Evolutionary conservation across 2,797 vertebrate species (phyloP).

Genomic region (Glyptemys insculpta): DNA sequence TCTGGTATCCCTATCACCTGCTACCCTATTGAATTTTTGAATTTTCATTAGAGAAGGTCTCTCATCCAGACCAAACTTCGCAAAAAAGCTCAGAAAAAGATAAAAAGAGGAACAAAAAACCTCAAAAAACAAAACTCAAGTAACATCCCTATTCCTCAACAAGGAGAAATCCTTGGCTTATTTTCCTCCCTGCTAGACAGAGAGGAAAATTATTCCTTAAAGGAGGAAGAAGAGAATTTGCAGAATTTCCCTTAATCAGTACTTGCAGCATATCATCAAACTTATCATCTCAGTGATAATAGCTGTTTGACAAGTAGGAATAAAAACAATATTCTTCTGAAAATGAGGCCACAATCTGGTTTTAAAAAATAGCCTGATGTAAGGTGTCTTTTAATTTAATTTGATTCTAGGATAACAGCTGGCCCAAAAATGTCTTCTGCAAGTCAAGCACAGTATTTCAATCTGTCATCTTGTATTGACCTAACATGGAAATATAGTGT

Average conservation of each 20-base stretch:
- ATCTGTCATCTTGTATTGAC: conserved; percentile 77
- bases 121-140: not conserved
- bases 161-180: conserved; percentile 37
- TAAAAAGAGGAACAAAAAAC: not conserved
- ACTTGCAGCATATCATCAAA: conserved; percentile 66
- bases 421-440: conserved; percentile 71
- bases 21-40: conserved; percentile 15
- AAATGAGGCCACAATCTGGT: conserved; percentile 72
- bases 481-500: conserved; percentile 73
- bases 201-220: conserved; percentile 76
- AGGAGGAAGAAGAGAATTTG: conserved; percentile 69
- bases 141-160: conserved; percentile 47
- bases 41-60: not conserved
- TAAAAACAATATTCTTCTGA: conserved; percentile 76
- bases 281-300: conserved; percentile 71
- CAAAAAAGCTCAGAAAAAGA: conserved; percentile 3
- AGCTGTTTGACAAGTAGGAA: conserved; percentile 77
- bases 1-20: not conserved
- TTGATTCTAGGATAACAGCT: conserved; percentile 65
- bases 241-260: conserved; percentile 78
- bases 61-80: conserved; percentile 31
- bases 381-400: conserved; percentile 76
- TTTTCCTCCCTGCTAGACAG: conserved; percentile 58
- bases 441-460: conserved; percentile 66
- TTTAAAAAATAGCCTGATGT: conserved; percentile 37